Conservation (phyloP, 1,140 invertebrate species). For the Chymomyza costata region DNA sequence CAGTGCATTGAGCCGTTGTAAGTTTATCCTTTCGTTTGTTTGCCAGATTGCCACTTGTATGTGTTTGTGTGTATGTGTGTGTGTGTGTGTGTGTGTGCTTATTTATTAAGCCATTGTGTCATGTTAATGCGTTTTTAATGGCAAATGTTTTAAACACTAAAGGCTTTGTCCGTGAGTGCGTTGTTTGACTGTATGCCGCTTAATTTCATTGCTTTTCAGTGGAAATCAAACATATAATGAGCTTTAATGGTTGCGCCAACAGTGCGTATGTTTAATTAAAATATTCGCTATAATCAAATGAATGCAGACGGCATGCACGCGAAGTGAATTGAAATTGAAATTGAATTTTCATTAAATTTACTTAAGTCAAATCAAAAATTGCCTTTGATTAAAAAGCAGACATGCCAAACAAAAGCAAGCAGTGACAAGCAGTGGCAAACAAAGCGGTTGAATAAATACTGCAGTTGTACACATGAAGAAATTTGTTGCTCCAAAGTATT, state of each 20-base stretch:
- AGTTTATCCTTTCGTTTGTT: not conserved
- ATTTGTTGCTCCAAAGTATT: no score
- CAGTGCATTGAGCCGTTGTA: no score
- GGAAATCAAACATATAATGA: constrained; percentile 64
- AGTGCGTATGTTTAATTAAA: constrained; percentile 63
- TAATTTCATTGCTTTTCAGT: constrained; percentile 58
- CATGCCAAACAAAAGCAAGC: no score
- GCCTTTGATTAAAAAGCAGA: no score
- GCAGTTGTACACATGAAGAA: no score
- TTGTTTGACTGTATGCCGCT: constrained; percentile 21
- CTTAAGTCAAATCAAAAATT: no score
- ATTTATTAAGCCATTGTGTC: constrained; percentile 68
- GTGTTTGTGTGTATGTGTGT: not conserved
- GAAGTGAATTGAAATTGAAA: no score
- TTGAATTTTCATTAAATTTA: no score
- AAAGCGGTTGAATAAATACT: no score
- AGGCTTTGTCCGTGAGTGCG: constrained; percentile 32
- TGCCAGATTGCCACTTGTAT: constrained; percentile 2
- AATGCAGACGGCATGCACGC: no score
- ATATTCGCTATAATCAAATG: constrained; percentile 11
- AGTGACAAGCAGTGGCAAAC: no score
- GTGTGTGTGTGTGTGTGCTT: constrained; percentile 30
- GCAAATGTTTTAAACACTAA: constrained; percentile 51
- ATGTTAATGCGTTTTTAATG: constrained; percentile 71
- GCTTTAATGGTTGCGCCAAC: constrained; percentile 49